Percentiles rank a stretch among this genome's conserved stretches.
Evolutionary conservation across 2,113 vertebrate species (phyloP).

Genomic region (Paramormyrops kingsleyae): DNA sequence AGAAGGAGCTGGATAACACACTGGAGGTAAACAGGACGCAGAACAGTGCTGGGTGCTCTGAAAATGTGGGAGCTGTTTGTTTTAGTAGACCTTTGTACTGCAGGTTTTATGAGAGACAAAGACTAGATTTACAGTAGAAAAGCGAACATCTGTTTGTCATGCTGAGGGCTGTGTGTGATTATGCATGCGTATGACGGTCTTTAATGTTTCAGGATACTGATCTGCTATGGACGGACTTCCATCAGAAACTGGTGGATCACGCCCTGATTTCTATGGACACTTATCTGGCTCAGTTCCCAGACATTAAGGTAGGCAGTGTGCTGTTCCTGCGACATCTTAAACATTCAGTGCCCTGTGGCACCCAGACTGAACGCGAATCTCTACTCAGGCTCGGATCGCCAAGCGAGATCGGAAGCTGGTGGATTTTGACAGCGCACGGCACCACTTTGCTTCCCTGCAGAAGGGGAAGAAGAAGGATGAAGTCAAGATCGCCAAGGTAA

Average conservation of each 20-base stretch:
- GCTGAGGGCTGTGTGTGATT: slow-evolving; percentile 5
- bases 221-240: slow-evolving; percentile 91
- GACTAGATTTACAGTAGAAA: too few species aligned
- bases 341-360: neutral
- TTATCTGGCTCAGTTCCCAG: slow-evolving; percentile 94
- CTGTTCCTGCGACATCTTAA: neutral
- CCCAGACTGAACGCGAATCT: neutral
- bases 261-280: slow-evolving; percentile 97
- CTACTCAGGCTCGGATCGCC: slow-evolving; percentile 78
- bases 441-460: slow-evolving; percentile 85
- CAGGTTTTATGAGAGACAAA: too few species aligned
- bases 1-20: slow-evolving; percentile 16
- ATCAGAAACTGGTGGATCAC: slow-evolving; percentile 95
- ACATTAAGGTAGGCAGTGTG: slow-evolving; percentile 80
- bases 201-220: slow-evolving; percentile 76
- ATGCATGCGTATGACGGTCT: slow-evolving; percentile 10
- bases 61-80: neutral
- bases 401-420: slow-evolving; percentile 95
- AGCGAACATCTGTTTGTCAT: neutral
- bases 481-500: slow-evolving; percentile 92
- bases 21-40: slow-evolving; percentile 22
- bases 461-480: slow-evolving; percentile 94
- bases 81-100: neutral
- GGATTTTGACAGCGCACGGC: slow-evolving; percentile 92
- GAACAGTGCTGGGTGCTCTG: neutral